These are phyloP conservation scores for Eupithecia vulgata DNA, from an alignment of 2,888 invertebrate genomes.

Conservation along the genomic window DNA sequence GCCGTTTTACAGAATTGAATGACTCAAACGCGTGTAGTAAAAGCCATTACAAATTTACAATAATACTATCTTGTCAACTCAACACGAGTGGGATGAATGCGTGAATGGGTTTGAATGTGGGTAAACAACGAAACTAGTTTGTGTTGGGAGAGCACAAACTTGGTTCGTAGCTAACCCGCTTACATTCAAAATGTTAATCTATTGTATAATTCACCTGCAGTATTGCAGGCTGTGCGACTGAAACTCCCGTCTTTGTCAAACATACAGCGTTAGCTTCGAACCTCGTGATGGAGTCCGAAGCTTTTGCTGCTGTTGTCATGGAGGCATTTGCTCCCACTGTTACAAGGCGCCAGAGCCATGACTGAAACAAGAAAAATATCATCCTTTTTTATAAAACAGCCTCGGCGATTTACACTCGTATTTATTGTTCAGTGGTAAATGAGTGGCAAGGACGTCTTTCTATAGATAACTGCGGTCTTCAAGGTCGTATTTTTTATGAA, in stretches of 20 bases:
- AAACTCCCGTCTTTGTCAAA: slow-evolving; percentile 66
- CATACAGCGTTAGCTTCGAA: slow-evolving; percentile 74
- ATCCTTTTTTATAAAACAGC: neutral
- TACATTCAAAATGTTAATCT: no score
- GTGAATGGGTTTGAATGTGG: no score
- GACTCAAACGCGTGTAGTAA: neutral
- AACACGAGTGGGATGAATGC: no score
- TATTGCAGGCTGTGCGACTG: slow-evolving; percentile 79
- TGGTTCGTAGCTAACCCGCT: no score
- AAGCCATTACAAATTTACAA: no score
- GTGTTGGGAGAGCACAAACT: no score
- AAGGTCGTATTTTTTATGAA: neutral
- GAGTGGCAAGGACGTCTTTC: neutral
- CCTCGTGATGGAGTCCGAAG: slow-evolving; percentile 74
- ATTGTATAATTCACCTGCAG: slow-evolving; percentile 85
- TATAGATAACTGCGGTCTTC: neutral
- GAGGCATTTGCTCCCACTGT: slow-evolving; percentile 62
- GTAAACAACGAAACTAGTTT: no score
- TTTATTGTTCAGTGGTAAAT: neutral
- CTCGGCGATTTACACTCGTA: neutral
- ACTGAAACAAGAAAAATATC: slow-evolving; percentile 64
- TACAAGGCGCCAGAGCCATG: slow-evolving; percentile 87
- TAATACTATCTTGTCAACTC: no score
- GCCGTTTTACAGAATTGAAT: neutral
- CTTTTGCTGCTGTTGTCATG: slow-evolving; percentile 53